A percentile compares a stretch with the other conserved stretches of the same genome.
Evolutionary conservation across 2,113 vertebrate genomes (phyloP).

Genomic region (Eptesicus fuscus): DNA sequence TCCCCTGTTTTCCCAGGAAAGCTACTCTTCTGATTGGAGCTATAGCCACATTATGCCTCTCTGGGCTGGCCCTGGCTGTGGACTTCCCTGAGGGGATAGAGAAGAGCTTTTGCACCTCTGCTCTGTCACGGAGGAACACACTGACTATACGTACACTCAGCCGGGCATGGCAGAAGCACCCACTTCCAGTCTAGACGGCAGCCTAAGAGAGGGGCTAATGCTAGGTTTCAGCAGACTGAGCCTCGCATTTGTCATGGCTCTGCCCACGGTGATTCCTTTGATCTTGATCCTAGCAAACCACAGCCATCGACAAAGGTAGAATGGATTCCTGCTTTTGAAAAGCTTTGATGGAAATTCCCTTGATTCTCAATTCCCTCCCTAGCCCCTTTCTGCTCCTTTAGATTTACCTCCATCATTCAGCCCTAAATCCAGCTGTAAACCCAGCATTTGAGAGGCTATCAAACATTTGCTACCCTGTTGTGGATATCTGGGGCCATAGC

Average conservation of each 20-base stretch:
- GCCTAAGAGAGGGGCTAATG: conserved; percentile 82
- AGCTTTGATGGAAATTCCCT: conserved; percentile 79
- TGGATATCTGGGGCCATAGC: background rate
- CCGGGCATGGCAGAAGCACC: conserved; percentile 77
- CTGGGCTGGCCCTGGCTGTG: background rate
- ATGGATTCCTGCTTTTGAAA: conserved; percentile 80
- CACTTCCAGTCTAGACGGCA: conserved; percentile 82
- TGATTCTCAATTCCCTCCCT: conserved; percentile 51
- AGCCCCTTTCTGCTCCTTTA: conserved; percentile 59
- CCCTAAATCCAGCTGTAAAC: conserved; percentile 75
- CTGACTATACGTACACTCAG: conserved; percentile 43
- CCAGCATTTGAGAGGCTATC: conserved; percentile 39
- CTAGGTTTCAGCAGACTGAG: conserved; percentile 80
- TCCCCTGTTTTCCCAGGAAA: background rate
- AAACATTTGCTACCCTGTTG: background rate
- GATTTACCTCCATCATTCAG: conserved; percentile 67
- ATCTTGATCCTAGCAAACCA: conserved; percentile 85
- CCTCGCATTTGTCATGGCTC: conserved; percentile 79
- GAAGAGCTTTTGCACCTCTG: background rate
- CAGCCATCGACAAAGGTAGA: conserved; percentile 83
- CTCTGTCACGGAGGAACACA: conserved; percentile 59
- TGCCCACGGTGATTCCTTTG: conserved; percentile 83
- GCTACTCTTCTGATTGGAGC: background rate
- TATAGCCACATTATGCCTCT: fast-evolving
- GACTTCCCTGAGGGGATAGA: background rate